These are phyloP conservation scores for Nebria brevicollis DNA, from an alignment of 2,888 invertebrate genomes.

Conservation along the genomic window DNA sequence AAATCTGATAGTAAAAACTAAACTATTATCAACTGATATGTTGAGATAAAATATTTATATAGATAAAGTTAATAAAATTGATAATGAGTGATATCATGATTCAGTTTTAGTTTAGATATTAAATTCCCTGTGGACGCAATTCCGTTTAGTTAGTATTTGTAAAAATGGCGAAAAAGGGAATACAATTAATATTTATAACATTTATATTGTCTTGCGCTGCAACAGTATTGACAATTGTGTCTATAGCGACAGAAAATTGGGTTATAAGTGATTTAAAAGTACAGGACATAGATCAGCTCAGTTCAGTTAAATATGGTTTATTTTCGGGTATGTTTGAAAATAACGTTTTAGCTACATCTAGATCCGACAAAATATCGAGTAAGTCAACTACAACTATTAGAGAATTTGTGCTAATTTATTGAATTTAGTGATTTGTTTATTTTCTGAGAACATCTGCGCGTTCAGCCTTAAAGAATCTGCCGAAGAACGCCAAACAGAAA, in stretches of 20 bases:
- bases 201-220: conserved; percentile 57
- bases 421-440: conserved; percentile 30
- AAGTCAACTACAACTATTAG: not conserved
- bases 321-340: conserved; percentile 55
- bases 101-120: no score
- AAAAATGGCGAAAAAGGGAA: conserved; percentile 57
- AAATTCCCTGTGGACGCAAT: no score
- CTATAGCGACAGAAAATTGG: conserved; percentile 59
- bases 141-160: not conserved
- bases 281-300: not conserved
- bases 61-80: not conserved
- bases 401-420: not conserved
- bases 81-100: conserved; percentile 2
- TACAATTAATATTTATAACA: conserved; percentile 54
- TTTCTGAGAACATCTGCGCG: conserved; percentile 23
- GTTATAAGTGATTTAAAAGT: conserved; percentile 47
- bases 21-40: conserved; percentile 8
- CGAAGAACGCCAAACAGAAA: conserved; percentile 53
- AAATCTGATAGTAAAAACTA: conserved; percentile 28
- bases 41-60: not conserved
- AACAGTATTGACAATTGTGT: conserved; percentile 55
- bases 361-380: not conserved
- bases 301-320: conserved; percentile 52
- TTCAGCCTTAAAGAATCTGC: conserved; percentile 51
- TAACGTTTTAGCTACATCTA: conserved; percentile 48